phyloP scores from a whole-genome alignment of 2,888 invertebrate species.

The Erannis defoliaria region DNA sequence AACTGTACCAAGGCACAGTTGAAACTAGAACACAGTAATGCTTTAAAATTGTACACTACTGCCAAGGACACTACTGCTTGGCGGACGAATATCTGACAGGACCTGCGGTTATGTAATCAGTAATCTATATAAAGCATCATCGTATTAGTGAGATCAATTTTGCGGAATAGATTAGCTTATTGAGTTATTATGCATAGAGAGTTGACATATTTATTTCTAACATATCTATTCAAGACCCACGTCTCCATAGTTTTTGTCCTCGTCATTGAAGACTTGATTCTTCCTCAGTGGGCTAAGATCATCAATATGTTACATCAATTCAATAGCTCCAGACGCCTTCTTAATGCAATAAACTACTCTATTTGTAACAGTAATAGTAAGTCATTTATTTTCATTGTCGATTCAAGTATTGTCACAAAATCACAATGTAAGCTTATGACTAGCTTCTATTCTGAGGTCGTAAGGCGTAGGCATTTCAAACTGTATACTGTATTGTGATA shows the following conservation, averaged over 20 bases:
- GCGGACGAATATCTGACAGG: too few species aligned
- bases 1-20: too few species aligned
- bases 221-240: neutral
- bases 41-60: too few species aligned
- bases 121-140: too few species aligned
- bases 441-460: conserved; percentile 14
- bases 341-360: conserved; percentile 8
- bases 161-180: too few species aligned
- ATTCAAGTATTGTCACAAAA: conserved; percentile 15
- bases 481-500: conserved; percentile 7
- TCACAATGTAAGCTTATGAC: conserved; percentile 7
- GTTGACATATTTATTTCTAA: too few species aligned
- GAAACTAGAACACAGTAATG: too few species aligned
- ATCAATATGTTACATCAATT: conserved; percentile 2
- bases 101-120: too few species aligned
- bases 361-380: conserved; percentile 12
- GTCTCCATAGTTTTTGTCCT: conserved; percentile 2
- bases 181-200: too few species aligned
- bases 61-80: too few species aligned
- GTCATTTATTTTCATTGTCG: conserved; percentile 14
- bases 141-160: too few species aligned
- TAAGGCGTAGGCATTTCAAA: conserved; percentile 12
- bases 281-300: conserved; percentile 3
- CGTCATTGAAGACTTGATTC: conserved; percentile 14
- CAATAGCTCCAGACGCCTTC: conserved; percentile 10